Evolutionary conservation across 2,797 vertebrate genomes (phyloP), one percentile per base, ranked within the genome.

Genomic region (Varecia variegata): DNA sequence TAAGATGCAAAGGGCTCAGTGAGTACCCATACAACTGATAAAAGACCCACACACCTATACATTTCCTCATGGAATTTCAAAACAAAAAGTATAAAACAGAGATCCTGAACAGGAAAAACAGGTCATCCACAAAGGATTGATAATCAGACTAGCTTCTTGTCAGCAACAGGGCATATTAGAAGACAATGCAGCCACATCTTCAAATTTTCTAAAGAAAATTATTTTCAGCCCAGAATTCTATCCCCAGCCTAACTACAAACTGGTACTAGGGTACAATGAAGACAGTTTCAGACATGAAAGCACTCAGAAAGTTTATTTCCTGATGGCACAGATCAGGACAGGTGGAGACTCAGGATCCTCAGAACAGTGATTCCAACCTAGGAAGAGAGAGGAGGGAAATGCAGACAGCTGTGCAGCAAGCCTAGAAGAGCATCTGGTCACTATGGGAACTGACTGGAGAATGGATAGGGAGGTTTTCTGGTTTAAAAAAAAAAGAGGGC

Each of bases 171-270:
- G n/a, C 35, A 27, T 40, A 60, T 70, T 3, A 86, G 38, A 76
- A 90, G 60, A 93, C 70, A 87, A 89, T 23, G 13, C 58, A 65
- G 35, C 23, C 30, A 86, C 1, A 18, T 76, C 68, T 96, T 92
- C 81, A 45, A 43, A 71, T 90, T 93, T 96, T 95, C 81, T 80
- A 68, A 80, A 96, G 91, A 82, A 77, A 93, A 85, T 62, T 87
- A 88, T 74, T 65, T 96, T 88, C 56, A 52, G 47, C 94, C 47
- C 67, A 50, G 68, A 94, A 82, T 88, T 93, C 73, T 56, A 73
- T 3, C 88, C 30, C 56, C 25, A 93, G 32, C 17, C 68, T 60
- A 76, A 76, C 82, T 80, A 93, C 27, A 88, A 88, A 93, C 50
- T 93, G 71, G 20, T 54, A 65, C 58, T 50, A 50, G 62, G 12